phyloP scores from a whole-genome alignment of 2,797 vertebrate genomes.

The Danio kyathit region DNA sequence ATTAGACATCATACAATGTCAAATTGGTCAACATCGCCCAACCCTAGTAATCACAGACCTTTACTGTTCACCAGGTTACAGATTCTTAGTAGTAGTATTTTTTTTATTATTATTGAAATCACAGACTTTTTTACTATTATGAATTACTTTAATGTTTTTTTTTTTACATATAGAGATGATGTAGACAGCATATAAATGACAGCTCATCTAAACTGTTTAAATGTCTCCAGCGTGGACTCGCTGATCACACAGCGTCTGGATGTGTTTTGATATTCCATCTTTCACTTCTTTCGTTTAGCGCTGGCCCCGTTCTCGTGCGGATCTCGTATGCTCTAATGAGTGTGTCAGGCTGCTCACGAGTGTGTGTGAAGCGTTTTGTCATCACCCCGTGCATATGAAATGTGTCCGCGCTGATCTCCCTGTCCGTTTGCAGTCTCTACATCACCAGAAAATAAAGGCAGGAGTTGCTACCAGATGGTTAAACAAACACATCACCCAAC shows the following conservation, averaged over 20 bases:
- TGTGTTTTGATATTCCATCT: conserved; percentile 46
- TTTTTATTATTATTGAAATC: too few relatives aligned
- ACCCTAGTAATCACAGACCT: too few relatives aligned
- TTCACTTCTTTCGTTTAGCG: conserved; percentile 34
- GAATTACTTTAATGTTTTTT: neutral
- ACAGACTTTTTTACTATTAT: neutral
- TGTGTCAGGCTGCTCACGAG: conserved; percentile 33
- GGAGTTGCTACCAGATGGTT: conserved; percentile 87
- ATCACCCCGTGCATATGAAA: conserved; percentile 46
- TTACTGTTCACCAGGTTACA: too few relatives aligned
- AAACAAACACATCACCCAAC: conserved; percentile 87
- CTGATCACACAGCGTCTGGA: conserved; percentile 25
- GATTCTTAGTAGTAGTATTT: too few relatives aligned
- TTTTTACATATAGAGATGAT: neutral
- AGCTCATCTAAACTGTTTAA: conserved; percentile 26
- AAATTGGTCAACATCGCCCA: too few relatives aligned
- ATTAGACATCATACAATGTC: too few relatives aligned
- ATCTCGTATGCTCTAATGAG: conserved; percentile 17
- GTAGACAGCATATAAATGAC: conserved; percentile 8
- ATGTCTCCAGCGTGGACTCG: conserved; percentile 11
- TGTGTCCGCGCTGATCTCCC: conserved; percentile 73
- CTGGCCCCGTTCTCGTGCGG: conserved; percentile 3
- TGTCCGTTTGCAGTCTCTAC: conserved; percentile 80
- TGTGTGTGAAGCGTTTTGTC: conserved; percentile 51
- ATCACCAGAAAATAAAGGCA: conserved; percentile 78